Base-by-base conservation (phyloP, 1,140 invertebrate species). In the Neomicropteryx cornuta region DNA sequence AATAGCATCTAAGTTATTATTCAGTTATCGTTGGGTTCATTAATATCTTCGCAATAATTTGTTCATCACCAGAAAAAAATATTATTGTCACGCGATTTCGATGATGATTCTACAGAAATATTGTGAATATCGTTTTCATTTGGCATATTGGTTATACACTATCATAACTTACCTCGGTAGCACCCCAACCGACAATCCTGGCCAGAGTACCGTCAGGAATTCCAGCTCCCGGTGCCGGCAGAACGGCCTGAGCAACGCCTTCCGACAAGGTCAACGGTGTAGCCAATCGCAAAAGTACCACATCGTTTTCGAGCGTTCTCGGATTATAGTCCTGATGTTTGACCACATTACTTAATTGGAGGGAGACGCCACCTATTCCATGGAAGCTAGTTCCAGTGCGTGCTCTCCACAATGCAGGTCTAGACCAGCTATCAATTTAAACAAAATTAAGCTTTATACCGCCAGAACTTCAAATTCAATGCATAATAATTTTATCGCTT, bases 151-250 rank as follows among this genome's bases (percentile, higher is more conserved):
- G n/a, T n/a, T n/a, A n/a, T n/a, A n/a, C n/a, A n/a, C n/a, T n/a
- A n/a, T n/a, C n/a, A n/a, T n/a, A 10, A 39, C 44, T 39, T 33
- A 46, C 44, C 3, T 34, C 13, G 20, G 38, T 33, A 16, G 53
- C 50, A 18, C 60, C 60, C 64, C 66, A 70, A 18, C 66, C 67
- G 11, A 56, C 59, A 18, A 68, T 47, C 1, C 54, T 50, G 10
- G 54, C 48, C 0, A 49, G 30, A 1, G 45, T 30, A 11, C 55
- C 57, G 4, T 38, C 38, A 4, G 41, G 22, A 2, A 58, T 47
- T 5, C 44, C 44, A 22, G 51, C 45, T 11, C 46, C 35, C 2
- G 43, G 44, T 18, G 28, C 19, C 20, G 44, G 44, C n/a, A 46
- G 41, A 13, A 31, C 36, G 30, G 38, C 32, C 19, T 17, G 18